These are phyloP conservation scores for Hoplias malabaricus DNA, from an alignment of 2,113 vertebrate genomes.

Conservation along the genomic window DNA sequence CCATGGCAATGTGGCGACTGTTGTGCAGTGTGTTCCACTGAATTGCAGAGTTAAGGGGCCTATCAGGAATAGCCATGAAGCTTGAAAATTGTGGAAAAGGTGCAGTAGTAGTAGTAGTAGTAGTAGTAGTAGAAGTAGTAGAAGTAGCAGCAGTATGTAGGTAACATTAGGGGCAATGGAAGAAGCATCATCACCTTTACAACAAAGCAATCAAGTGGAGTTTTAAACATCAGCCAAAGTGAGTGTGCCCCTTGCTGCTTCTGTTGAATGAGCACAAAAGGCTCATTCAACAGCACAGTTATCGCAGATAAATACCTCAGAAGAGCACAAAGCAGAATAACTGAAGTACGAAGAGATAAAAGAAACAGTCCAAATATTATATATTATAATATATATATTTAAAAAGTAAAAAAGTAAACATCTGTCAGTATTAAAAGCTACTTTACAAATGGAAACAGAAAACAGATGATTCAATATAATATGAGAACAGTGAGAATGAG, in stretches of 20 bases:
- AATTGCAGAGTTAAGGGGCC: constrained; percentile 60
- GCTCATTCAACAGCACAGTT: constrained; percentile 27
- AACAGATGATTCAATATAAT: background rate
- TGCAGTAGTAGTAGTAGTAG: constrained; percentile 66
- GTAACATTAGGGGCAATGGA: constrained; percentile 70
- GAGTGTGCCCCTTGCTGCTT: constrained; percentile 59
- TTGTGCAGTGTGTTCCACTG: constrained; percentile 72
- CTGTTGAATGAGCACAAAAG: constrained; percentile 59
- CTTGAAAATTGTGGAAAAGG: constrained; percentile 68
- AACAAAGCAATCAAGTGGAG: constrained; percentile 69
- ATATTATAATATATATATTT: no score
- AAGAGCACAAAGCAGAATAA: background rate
- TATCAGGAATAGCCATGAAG: constrained; percentile 66
- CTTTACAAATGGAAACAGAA: background rate
- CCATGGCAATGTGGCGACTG: constrained; percentile 67
- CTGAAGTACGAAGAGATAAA: background rate
- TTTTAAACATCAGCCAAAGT: constrained; percentile 68
- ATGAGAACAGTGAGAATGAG: background rate
- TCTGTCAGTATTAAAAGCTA: no score
- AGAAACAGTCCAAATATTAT: no score
- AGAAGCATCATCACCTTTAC: constrained; percentile 71
- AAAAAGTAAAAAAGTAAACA: background rate
- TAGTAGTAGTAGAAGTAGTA: constrained; percentile 69
- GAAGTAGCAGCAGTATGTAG: constrained; percentile 70
- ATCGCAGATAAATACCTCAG: constrained; percentile 1